These are phyloP conservation scores for Coilia nasus DNA, from an alignment of 2,797 vertebrate species.

Conservation along the genomic window DNA sequence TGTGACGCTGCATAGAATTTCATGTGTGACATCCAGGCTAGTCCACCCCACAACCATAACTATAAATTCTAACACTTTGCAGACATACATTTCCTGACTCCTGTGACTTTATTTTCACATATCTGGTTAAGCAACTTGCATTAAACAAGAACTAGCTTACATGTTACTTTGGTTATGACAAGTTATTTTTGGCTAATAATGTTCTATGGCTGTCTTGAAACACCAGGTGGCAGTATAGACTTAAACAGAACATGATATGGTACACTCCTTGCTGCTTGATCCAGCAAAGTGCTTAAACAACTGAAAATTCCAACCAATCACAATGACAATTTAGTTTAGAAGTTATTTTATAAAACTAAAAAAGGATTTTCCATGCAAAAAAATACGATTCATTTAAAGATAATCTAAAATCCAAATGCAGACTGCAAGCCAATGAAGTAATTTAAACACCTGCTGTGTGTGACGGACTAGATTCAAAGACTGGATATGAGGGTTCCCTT, in stretches of 20 bases:
- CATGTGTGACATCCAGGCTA: too few relatives aligned
- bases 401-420: neutral
- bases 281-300: neutral
- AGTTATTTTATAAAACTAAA: neutral
- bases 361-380: neutral
- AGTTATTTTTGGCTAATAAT: neutral
- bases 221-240: slow-evolving; percentile 60
- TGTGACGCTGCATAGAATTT: too few relatives aligned
- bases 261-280: neutral
- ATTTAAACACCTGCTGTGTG: slow-evolving; percentile 19
- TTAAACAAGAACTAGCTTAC: too few relatives aligned
- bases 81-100: too few relatives aligned
- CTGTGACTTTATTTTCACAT: too few relatives aligned
- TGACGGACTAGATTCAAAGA: slow-evolving; percentile 17
- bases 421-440: neutral
- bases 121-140: too few relatives aligned
- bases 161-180: neutral
- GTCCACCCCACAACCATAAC: too few relatives aligned
- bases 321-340: neutral
- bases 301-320: neutral
- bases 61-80: too few relatives aligned
- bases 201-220: slow-evolving; percentile 5
- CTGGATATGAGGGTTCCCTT: neutral
- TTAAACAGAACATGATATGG: neutral
- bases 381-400: neutral